A percentile compares a stretch with the other conserved stretches of the same genome.
Conservation (phyloP, 2,888 invertebrate species). For the Gibbula magus region DNA sequence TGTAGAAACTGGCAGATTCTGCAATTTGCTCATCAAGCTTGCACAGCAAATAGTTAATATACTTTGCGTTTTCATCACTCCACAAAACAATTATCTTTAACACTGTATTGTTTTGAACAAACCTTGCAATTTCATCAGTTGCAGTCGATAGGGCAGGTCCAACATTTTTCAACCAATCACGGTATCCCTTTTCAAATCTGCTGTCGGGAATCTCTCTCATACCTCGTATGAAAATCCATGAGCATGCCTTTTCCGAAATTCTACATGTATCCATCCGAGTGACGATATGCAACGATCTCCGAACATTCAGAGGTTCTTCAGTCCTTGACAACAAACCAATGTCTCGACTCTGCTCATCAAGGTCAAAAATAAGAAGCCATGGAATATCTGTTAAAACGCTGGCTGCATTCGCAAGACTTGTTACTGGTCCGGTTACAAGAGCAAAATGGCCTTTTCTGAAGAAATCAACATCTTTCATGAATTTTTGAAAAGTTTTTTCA, state of each 20-base stretch:
- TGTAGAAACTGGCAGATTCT: not conserved
- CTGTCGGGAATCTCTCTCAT: conserved; percentile 45
- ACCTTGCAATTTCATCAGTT: conserved; percentile 36
- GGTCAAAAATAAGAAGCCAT: conserved; percentile 49
- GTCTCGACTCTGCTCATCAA: conserved; percentile 38
- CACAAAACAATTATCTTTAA: conserved; percentile 41
- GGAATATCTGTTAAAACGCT: conserved; percentile 39
- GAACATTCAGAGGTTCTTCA: conserved; percentile 18
- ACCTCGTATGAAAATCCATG: conserved; percentile 32
- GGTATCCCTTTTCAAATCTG: not conserved
- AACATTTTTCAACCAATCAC: conserved; percentile 41
- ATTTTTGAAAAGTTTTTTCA: not conserved
- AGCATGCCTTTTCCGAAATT: conserved; percentile 28
- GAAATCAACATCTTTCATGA: conserved; percentile 13
- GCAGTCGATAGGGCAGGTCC: conserved; percentile 27
- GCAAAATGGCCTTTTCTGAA: conserved; percentile 48
- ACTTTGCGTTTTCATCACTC: conserved; percentile 24
- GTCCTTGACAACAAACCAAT: conserved; percentile 34
- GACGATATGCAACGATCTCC: conserved; percentile 4
- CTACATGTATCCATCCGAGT: conserved; percentile 23
- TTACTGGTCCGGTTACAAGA: conserved; percentile 39
- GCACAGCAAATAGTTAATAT: not conserved
- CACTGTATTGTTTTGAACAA: conserved; percentile 41
- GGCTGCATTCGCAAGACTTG: conserved; percentile 21
- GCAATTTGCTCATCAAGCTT: not conserved